Evolutionary conservation across 2,113 vertebrate genomes (phyloP), one percentile per base, ranked within the genome.

Genomic region (Elanus axillaris): DNA sequence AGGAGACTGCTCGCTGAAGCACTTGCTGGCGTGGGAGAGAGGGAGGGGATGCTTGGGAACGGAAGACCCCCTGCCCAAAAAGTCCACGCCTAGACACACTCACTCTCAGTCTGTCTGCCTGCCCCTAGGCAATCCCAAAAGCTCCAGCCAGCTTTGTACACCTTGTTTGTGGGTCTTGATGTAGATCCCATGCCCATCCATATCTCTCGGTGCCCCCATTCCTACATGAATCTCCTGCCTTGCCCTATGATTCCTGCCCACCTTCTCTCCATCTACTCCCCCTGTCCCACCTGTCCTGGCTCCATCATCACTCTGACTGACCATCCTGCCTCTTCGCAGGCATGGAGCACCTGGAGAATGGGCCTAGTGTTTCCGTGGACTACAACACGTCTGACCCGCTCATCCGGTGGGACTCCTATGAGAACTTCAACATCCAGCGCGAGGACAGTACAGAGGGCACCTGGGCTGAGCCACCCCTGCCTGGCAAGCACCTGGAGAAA

Each of bases 321-420:
- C 47, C 0, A 2, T 81, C 45, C 42, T 29, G 22, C 17, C 29
- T 96, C 48, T 85, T 76, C 64, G 6, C 85, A 99, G 99, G 99
- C 88, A 99, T 99, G 99, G 99, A 99, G 38, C 99, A 99, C 81
- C 98, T 99, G 93, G 99, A 99, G 97, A 99, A 99, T 0, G 99
- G 99, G 22, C 99, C 99, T 5, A 99, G 99, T 0, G 99, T 99
- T 85, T 99, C 99, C 0, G 99, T 99, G 69, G 99, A 99, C 97
- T 99, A 99, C 97, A 99, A 99, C 95, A 99, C 99, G 0, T 99
- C 99, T 0, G 99, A 99, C 86, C 98, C 99, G 0, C 99, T 99
- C 78, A 99, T 99, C 94, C 99, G 99, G 76, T 99, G 99, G 99
- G 99, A 99, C 72, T 99, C 99, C 18, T 99, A 99, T 0, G 99